Base-by-base conservation (phyloP, 2,797 vertebrate genomes). In the Urocyon cinereoargenteus region DNA sequence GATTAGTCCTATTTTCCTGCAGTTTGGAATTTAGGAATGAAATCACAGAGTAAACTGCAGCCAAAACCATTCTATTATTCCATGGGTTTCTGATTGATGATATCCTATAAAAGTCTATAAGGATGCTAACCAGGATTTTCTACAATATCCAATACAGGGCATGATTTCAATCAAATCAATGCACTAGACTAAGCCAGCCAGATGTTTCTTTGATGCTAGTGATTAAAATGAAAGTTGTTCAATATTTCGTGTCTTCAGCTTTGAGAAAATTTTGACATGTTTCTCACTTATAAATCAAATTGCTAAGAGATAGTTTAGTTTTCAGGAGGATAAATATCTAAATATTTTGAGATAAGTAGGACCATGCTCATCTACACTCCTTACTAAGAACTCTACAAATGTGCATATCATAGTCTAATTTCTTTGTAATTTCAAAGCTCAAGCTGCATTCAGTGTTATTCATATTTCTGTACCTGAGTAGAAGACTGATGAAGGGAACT, bases 191-290 rank as follows among this genome's bases (percentile, higher is more conserved):
- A 85, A 97, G 22, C 26, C 3, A 62, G 21, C 49, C 40, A 36
- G 34, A 68, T 11, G 28, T 16, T 89, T 40, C 6, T 90, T 86
- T 86, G 31, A 13, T 59, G 28, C 66, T 70, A 31, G 3, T 59
- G 3, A 89, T 75, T 86, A 73, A 66, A 88, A 75, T 79, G 10
- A n/a, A 96, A 85, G 6, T 86, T 86, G 55, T 94, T 89, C 18
- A 90, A 85, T n/a, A 83, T 75, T 75, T 84, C 3, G 57, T 59
- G 31, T 6, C 14, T 92, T 89, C 28, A 87, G 26, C 31, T 88
- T 64, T 3, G 31, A 14, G 53, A 13, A 92, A 82, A 11, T 64
- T 36, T 86, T 73, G 61, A 73, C 24, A 19, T 78, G 66, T 49
- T 94, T 62, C 12, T 15, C 45, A 34, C 87, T 68, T 91, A 72